Evolutionary conservation across 2,797 vertebrate species (phyloP).

Genomic region (Avahi laniger): DNA sequence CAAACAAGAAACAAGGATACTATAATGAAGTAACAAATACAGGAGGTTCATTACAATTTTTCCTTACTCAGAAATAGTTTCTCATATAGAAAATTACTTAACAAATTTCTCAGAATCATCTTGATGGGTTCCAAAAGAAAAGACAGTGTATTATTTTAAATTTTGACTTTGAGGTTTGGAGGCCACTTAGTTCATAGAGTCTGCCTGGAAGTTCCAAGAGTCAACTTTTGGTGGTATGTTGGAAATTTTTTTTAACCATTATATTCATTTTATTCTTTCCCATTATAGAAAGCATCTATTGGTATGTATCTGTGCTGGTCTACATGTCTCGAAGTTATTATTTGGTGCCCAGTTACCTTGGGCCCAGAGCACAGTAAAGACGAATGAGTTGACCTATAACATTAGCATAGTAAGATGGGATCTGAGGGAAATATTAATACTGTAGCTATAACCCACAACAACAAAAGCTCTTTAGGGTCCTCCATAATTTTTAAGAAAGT

Average conservation of each 20-base stretch:
- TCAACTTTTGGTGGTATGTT: not conserved
- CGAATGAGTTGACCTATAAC: not conserved
- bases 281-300: not conserved
- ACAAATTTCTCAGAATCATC: not conserved
- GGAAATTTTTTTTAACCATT: not conserved
- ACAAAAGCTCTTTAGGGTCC: not conserved
- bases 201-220: not conserved
- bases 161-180: not conserved
- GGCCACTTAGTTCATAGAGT: not conserved
- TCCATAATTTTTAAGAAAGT: not conserved
- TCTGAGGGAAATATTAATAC: not conserved
- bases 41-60: not conserved
- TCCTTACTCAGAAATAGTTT: not conserved
- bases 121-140: not conserved
- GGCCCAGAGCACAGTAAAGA: not conserved
- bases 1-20: constrained; percentile 38
- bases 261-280: not conserved
- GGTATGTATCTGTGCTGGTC: not conserved
- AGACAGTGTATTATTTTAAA: not conserved
- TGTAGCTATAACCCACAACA: not conserved
- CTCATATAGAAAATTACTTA: not conserved
- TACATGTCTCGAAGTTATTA: not conserved
- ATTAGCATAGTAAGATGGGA: not conserved
- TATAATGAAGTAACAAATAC: not conserved
- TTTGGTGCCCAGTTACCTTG: not conserved